A percentile compares a stretch with the other conserved stretches of the same genome.
Evolutionary conservation across 37 sponge, comb jelly and placozoan species (phyloP).

Genomic region (Aplysina aerophoba): DNA sequence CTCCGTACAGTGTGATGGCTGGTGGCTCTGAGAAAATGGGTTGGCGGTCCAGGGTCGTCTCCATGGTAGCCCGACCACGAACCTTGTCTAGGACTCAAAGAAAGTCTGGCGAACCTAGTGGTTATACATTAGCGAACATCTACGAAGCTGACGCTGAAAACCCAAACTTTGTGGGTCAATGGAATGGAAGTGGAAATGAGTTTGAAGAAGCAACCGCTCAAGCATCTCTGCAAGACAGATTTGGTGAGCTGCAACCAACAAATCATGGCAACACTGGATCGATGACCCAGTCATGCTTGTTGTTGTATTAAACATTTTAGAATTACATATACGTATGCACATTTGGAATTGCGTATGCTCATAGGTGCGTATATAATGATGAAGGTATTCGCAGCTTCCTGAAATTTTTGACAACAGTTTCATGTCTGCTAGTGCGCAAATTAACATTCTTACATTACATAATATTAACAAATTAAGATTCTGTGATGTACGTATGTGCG

Average conservation of each 20-base stretch:
- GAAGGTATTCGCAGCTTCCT: no score
- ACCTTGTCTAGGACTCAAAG: background rate
- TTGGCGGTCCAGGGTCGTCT: background rate
- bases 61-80: constrained; percentile 11
- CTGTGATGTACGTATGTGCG: no score
- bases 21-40: background rate
- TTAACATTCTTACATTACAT: no score
- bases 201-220: constrained; percentile 17
- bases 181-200: constrained; percentile 33
- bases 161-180: constrained; percentile 43
- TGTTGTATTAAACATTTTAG: background rate
- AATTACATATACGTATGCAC: background rate
- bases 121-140: background rate
- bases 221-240: background rate
- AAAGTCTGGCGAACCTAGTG: background rate
- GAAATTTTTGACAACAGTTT: no score
- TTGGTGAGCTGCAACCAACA: background rate
- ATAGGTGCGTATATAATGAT: no score
- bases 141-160: background rate
- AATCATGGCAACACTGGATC: no score
- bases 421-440: no score
- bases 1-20: background rate
- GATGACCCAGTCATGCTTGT: background rate
- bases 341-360: background rate
- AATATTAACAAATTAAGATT: no score